phyloP scores from a whole-genome alignment of 2,797 vertebrate species.

The Ambastaia sidthimunki region DNA sequence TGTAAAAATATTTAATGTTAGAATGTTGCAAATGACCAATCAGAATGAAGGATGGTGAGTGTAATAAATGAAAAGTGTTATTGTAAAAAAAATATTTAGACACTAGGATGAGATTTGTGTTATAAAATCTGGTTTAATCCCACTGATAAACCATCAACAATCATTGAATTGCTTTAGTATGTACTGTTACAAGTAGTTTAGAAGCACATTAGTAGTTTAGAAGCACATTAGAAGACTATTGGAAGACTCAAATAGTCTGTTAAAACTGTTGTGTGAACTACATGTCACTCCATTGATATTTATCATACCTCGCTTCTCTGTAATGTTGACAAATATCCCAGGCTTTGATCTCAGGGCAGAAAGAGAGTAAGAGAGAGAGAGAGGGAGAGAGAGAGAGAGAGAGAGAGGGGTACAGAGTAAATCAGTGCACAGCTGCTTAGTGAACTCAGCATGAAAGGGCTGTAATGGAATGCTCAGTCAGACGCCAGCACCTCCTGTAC shows the following conservation, averaged over 20 bases:
- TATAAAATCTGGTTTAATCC: no score
- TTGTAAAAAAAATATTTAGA: no score
- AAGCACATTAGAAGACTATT: no score
- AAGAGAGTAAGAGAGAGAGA: background rate
- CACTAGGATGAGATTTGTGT: no score
- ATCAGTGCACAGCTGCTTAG: conserved; percentile 69
- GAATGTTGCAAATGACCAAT: no score
- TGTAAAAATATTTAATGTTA: no score
- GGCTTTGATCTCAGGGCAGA: conserved; percentile 17
- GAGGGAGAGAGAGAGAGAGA: conserved; percentile 42
- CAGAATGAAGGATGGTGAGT: no score
- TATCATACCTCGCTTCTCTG: background rate
- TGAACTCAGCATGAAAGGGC: conserved; percentile 69
- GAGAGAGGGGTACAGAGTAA: conserved; percentile 60
- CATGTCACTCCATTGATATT: conserved; percentile 17
- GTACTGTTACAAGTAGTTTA: no score
- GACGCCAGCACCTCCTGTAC: conserved; percentile 78
- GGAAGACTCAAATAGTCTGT: background rate
- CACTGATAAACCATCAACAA: no score
- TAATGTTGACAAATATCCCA: conserved; percentile 49
- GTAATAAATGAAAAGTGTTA: no score
- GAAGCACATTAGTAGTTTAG: no score
- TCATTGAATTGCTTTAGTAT: no score
- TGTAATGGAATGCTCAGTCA: conserved; percentile 79
- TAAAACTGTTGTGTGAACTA: conserved; percentile 12